A percentile compares a stretch with the other conserved stretches of the same genome.
Conservation (phyloP, 2,888 invertebrate genomes). For the Drosophila testacea region DNA sequence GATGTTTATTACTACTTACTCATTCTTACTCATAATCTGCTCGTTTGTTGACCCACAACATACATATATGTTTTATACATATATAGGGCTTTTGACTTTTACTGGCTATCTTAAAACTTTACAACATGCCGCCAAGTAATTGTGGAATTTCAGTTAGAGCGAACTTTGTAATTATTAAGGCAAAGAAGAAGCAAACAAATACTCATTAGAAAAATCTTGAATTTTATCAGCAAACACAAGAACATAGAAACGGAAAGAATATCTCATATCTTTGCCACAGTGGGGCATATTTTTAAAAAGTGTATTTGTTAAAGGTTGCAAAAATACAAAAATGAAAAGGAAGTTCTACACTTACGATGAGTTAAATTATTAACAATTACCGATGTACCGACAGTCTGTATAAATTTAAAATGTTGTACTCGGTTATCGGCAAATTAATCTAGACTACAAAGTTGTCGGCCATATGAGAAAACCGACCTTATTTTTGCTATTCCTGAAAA, state of each 20-base stretch:
- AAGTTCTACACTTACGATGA: too few species aligned
- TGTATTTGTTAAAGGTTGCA: neutral
- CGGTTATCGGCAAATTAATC: too few species aligned
- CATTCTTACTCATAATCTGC: neutral
- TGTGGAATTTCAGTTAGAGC: conserved; percentile 26
- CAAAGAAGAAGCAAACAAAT: neutral
- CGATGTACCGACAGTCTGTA: too few species aligned
- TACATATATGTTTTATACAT: neutral
- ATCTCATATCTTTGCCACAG: conserved; percentile 29
- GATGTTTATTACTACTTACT: neutral
- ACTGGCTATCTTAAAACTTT: neutral
- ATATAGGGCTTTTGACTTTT: neutral
- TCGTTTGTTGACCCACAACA: conserved; percentile 21
- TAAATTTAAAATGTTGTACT: too few species aligned
- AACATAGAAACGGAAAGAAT: neutral
- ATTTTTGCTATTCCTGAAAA: too few species aligned
- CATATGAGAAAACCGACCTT: too few species aligned
- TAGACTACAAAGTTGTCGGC: too few species aligned
- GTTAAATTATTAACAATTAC: too few species aligned
- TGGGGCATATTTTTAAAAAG: conserved; percentile 5
- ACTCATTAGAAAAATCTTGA: conserved; percentile 47
- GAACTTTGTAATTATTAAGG: conserved; percentile 10
- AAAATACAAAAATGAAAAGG: neutral
- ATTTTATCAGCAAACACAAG: conserved; percentile 55
- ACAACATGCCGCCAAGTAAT: neutral